Evolutionary conservation across 2,888 invertebrate genomes (phyloP).

Genomic region (Monopis laevigella): DNA sequence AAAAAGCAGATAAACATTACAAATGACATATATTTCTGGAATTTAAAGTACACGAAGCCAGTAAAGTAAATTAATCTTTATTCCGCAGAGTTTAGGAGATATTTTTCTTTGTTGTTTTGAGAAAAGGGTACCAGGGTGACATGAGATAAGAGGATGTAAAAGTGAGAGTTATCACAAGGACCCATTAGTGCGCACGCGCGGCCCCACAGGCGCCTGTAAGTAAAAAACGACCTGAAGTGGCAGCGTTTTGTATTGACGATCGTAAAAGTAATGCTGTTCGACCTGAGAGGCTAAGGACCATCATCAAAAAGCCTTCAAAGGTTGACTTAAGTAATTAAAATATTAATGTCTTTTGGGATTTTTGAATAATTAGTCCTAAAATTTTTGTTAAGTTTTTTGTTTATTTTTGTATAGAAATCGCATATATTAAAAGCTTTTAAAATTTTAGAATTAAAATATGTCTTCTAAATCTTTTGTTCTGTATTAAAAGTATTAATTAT

Average conservation of each 20-base stretch:
- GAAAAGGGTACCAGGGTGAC: conserved; percentile 37
- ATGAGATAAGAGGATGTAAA: conserved; percentile 55
- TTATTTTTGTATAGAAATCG: no score
- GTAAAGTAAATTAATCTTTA: conserved; percentile 23
- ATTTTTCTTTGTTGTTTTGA: conserved; percentile 21
- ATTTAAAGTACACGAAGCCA: conserved; percentile 38
- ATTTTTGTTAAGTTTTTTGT: no score
- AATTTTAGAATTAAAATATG: no score
- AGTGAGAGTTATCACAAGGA: conserved; percentile 65
- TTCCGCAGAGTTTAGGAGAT: conserved; percentile 20
- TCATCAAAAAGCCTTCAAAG: conserved; percentile 14
- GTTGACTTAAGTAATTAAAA: background rate
- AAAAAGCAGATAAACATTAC: conserved; percentile 63
- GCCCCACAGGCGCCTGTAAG: conserved; percentile 32
- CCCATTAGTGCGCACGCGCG: conserved; percentile 65
- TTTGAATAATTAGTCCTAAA: no score
- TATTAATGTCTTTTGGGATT: background rate
- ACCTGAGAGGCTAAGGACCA: conserved; percentile 27
- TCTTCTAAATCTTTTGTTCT: no score
- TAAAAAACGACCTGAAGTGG: conserved; percentile 27
- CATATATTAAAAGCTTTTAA: no score
- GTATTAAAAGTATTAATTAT: no score
- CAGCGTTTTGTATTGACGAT: conserved; percentile 29
- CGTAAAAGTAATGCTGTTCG: conserved; percentile 44
- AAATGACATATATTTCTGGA: conserved; percentile 63